Evolutionary conservation across 2,113 vertebrate genomes (phyloP).

Genomic region (Saguinus midas): DNA sequence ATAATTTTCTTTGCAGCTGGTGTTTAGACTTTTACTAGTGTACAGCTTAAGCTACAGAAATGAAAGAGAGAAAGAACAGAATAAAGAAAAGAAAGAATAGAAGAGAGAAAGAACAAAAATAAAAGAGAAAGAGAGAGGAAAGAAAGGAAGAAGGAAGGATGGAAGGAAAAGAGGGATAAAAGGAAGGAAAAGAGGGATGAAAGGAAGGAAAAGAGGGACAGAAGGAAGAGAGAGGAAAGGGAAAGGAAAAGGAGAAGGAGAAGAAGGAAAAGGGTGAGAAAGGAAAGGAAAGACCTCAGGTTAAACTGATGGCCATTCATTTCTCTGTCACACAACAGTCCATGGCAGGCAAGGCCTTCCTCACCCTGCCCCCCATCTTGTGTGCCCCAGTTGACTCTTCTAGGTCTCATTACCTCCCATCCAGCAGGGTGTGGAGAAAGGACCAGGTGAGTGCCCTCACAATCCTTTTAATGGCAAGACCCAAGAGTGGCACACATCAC

Average conservation of each 20-base stretch:
- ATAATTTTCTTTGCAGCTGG: neutral
- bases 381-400: neutral
- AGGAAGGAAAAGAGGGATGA: too few relatives aligned
- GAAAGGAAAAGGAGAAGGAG: neutral
- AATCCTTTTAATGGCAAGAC: neutral
- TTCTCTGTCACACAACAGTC: neutral
- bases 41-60: neutral
- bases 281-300: neutral
- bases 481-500: too few relatives aligned
- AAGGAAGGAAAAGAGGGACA: neutral
- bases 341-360: neutral
- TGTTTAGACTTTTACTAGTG: neutral
- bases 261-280: neutral
- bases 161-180: neutral
- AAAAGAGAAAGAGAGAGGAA: fast-evolving
- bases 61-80: neutral
- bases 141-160: too few relatives aligned
- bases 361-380: neutral
- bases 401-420: neutral
- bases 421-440: neutral
- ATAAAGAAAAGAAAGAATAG: too few relatives aligned
- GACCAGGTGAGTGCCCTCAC: neutral
- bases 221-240: fast-evolving
- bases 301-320: neutral
- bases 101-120: neutral